Conservation (phyloP, 2,113 vertebrate genomes). For the Rhabdornis inornatus region DNA sequence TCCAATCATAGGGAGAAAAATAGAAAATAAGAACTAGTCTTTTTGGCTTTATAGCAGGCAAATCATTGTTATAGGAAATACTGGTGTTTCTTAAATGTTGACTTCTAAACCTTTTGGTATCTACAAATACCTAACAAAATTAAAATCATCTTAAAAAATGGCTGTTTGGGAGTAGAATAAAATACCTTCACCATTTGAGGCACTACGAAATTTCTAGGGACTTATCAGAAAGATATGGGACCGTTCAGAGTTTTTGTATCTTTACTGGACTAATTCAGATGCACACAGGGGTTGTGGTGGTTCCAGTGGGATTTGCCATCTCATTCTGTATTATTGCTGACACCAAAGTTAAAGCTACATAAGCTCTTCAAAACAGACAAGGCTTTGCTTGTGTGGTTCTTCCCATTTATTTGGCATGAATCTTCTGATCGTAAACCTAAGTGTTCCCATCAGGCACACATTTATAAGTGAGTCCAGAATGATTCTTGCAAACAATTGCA, state of each 20-base stretch:
- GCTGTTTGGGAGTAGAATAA: not conserved
- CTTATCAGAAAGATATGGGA: not conserved
- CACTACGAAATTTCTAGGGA: not conserved
- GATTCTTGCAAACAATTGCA: not conserved
- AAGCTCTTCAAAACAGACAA: not conserved
- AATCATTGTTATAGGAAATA: not conserved
- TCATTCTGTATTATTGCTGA: not conserved
- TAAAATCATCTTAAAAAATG: not conserved
- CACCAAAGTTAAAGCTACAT: not conserved
- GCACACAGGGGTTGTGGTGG: not conserved
- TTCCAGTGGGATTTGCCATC: not conserved
- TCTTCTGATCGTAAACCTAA: constrained; percentile 1
- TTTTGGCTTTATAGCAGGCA: not conserved
- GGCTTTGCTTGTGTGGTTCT: not conserved
- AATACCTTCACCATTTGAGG: not conserved
- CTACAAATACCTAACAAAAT: not conserved
- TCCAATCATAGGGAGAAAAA: not conserved
- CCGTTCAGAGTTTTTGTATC: not conserved
- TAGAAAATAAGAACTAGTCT: not conserved
- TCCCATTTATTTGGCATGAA: not conserved
- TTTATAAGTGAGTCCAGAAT: not conserved
- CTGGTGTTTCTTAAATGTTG: not conserved
- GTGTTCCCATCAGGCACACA: not conserved
- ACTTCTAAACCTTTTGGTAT: not conserved
- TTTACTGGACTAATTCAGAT: not conserved